These are phyloP conservation scores for Platalea minor DNA, from an alignment of 2,797 vertebrate species.

Conservation along the genomic window DNA sequence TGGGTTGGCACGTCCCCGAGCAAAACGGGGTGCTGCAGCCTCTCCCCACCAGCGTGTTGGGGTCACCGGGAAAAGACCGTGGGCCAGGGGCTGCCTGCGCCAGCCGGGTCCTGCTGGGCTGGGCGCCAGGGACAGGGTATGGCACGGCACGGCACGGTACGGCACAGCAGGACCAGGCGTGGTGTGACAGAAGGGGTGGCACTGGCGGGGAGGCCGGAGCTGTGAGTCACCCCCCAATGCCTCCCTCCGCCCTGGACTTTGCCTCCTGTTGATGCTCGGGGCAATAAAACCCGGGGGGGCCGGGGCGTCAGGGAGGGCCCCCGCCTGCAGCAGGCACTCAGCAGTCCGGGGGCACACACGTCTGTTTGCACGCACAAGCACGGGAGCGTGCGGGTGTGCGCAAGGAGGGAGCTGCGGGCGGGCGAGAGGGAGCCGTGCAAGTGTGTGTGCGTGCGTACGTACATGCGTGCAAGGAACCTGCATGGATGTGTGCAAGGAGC, in stretches of 20 bases:
- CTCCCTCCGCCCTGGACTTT: constrained; percentile 45
- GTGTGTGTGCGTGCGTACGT: rapidly evolving
- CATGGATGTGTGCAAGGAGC: rapidly evolving
- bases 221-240: not conserved
- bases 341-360: not conserved
- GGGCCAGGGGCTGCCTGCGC: no score
- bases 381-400: rapidly evolving
- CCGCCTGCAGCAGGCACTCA: not conserved
- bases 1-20: rapidly evolving
- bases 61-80: rapidly evolving
- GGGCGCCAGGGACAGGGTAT: rapidly evolving
- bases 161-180: not conserved
- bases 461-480: rapidly evolving
- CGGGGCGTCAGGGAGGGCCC: rapidly evolving
- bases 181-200: not conserved
- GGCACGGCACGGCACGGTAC: not conserved
- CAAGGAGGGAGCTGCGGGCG: no score
- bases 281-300: no score
- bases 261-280: not conserved
- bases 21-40: not conserved
- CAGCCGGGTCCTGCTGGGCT: not conserved
- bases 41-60: rapidly evolving
- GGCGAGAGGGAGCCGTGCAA: no score
- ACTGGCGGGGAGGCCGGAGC: not conserved
- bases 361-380: not conserved